Base-by-base conservation (phyloP, 2,797 vertebrate genomes). In the Sebastes trivittatus region DNA sequence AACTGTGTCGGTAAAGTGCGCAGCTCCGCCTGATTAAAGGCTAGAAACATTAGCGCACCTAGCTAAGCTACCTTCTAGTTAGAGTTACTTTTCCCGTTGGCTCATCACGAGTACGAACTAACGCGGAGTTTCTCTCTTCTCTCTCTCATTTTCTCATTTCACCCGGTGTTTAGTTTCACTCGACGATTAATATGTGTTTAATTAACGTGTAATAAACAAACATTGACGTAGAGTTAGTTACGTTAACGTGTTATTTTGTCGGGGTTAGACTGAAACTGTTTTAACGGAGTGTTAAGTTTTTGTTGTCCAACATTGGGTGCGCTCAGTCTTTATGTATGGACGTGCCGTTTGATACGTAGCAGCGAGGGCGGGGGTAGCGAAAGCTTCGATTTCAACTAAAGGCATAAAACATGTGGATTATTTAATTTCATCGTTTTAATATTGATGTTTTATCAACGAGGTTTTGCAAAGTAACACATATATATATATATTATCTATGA, bases 21-120 rank as follows among this genome's bases (percentile, higher is more conserved):
- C 84, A 70, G 65, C 75, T 82, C 84, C 72, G 42, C 38, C 75
- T 34, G 82, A 56, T 82, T 90, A 77, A 75, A 88, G 87, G 89
- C 90, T 90, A 42, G 0, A 73, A 89, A 89, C 94, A 95, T 95
- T 93, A 94, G 93, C 92, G 78, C 87, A 82, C 32, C 77, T 90
- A 89, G 86, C 42, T 46, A 46, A 46, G 42, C 42, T 46, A 46
- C 42, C 42, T 46, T 46, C 42, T 23, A 63, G 29, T 30, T 42
- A 42, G 38, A 81, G 32, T 79, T 90, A 89, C 87, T 83, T 82
- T 64, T 65, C 62, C 78, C n/a, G 60, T 62, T 77, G 64, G 9
- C 16, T 7, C 46, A 4, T 6, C 5, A 3, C 14, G 42, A 46
- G 42, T 18, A 46, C 42, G 22, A 86, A 82, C 90, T 88, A 86